These are phyloP conservation scores for Piaya cayana DNA, from an alignment of 2,113 vertebrate genomes.

Conservation along the genomic window DNA sequence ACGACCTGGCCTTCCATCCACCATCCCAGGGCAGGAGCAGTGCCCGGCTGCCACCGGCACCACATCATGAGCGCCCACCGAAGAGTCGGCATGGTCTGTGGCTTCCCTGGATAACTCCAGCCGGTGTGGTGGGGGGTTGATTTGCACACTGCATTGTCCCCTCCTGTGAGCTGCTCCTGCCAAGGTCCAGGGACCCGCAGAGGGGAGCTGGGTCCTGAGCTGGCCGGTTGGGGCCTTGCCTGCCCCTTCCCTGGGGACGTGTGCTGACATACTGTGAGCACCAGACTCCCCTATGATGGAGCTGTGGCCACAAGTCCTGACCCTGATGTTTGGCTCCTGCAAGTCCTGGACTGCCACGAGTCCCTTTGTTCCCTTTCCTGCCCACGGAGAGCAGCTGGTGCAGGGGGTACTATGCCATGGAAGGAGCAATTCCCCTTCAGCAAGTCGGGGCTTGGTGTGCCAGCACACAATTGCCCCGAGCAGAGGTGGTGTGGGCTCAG, in stretches of 20 bases:
- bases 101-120: too few relatives aligned
- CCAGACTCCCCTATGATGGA: background rate
- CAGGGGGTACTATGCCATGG: accelerated
- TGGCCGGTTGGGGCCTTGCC: background rate
- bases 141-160: too few relatives aligned
- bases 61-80: too few relatives aligned
- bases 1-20: background rate
- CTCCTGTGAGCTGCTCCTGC: too few relatives aligned
- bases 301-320: background rate
- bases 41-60: too few relatives aligned
- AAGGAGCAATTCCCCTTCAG: background rate
- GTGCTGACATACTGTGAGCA: background rate
- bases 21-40: too few relatives aligned
- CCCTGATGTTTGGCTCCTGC: accelerated
- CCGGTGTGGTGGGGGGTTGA: too few relatives aligned
- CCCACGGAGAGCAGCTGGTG: background rate
- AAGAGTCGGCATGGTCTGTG: too few relatives aligned
- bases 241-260: background rate
- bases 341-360: background rate
- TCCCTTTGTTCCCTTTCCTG: background rate
- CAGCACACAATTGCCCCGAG: accelerated
- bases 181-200: background rate
- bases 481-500: too few relatives aligned
- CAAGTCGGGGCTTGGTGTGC: background rate
- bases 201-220: background rate